These are phyloP conservation scores for Fabriciana adippe DNA, from an alignment of 2,888 invertebrate species.

Conservation along the genomic window DNA sequence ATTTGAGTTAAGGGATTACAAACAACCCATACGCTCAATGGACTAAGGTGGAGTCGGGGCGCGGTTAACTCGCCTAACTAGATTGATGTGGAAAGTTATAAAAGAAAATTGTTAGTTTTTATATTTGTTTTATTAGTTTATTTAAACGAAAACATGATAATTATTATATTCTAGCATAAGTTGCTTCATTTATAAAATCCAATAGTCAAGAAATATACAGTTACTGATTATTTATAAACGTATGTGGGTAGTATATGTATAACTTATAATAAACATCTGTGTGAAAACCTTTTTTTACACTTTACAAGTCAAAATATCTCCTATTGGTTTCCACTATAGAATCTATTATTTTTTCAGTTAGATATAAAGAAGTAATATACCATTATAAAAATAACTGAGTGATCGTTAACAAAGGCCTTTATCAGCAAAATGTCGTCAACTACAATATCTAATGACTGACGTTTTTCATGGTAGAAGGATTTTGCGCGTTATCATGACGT, in stretches of 20 bases:
- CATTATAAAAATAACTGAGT: constrained; percentile 16
- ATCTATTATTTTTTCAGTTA: background rate
- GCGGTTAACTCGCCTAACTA: constrained; percentile 7
- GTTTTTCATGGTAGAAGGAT: constrained; percentile 13
- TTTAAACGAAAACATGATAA: no score
- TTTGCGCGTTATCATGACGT: constrained; percentile 6
- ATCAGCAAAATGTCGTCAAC: constrained; percentile 14
- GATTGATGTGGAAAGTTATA: constrained; percentile 21
- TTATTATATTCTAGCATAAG: no score
- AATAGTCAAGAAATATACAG: no score
- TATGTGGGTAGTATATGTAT: no score
- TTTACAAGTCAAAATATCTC: no score
- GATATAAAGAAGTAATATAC: constrained; percentile 10
- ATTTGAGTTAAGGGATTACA: background rate
- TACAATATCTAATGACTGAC: constrained; percentile 18
- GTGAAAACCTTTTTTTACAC: no score
- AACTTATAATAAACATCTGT: no score
- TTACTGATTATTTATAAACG: no score
- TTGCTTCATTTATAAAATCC: no score
- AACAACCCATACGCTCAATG: constrained; percentile 7
- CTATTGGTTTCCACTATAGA: no score
- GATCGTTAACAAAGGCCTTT: constrained; percentile 11
- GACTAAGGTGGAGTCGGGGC: constrained; percentile 22
- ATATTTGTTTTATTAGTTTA: no score
- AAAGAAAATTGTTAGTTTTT: background rate